phyloP scores from a whole-genome alignment of 1,140 invertebrate species.

The Neuroterus valhalla region DNA sequence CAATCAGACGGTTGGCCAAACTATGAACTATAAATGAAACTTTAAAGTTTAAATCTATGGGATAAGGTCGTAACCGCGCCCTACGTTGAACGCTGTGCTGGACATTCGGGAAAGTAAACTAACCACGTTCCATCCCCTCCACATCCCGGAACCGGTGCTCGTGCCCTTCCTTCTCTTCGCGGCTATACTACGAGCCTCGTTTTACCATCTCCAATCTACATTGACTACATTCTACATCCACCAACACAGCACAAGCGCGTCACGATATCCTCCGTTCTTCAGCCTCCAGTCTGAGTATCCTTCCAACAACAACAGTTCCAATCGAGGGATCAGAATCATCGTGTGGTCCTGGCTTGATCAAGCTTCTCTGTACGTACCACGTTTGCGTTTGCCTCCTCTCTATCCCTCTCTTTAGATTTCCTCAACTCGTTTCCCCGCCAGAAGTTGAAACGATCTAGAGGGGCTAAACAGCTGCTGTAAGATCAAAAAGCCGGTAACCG shows the following conservation, averaged over 20 bases:
- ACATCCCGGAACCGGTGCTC: conserved; percentile 46
- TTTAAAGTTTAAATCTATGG: too few relatives aligned
- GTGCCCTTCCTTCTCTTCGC: conserved; percentile 40
- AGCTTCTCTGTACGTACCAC: conserved; percentile 32
- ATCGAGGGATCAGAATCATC: conserved; percentile 41
- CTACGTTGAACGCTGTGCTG: conserved; percentile 62
- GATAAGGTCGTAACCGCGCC: conserved; percentile 70
- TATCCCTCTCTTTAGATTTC: conserved; percentile 34
- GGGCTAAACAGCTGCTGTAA: conserved; percentile 13
- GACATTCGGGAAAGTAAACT: conserved; percentile 73
- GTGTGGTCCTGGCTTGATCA: background rate
- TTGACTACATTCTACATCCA: too few relatives aligned
- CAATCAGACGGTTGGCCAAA: too few relatives aligned
- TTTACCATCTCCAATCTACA: conserved; percentile 2
- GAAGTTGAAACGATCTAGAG: conserved; percentile 10
- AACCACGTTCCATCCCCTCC: conserved; percentile 74
- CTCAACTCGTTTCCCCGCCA: conserved; percentile 16
- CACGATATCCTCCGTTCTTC: conserved; percentile 54
- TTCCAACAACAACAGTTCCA: too few relatives aligned
- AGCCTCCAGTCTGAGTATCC: conserved; percentile 11
- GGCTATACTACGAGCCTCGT: conserved; percentile 40
- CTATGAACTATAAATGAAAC: too few relatives aligned
- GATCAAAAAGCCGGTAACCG: conserved; percentile 52
- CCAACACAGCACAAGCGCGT: conserved; percentile 50
- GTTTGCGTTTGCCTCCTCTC: conserved; percentile 29